Conservation (phyloP, 2,113 vertebrate species). For the Tursiops truncatus region DNA sequence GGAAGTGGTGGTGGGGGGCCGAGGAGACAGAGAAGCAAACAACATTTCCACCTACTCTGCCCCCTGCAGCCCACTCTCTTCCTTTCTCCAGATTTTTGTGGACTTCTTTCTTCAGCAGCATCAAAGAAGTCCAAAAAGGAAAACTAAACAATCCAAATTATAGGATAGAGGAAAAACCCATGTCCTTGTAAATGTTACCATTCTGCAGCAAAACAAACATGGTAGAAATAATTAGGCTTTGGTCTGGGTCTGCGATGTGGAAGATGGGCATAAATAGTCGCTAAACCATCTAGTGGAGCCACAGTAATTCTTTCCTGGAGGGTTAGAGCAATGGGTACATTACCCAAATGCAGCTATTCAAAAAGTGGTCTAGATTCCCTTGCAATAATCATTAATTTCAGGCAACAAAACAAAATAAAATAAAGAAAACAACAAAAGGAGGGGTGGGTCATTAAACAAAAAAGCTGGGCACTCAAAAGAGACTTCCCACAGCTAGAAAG, state of each 20-base stretch:
- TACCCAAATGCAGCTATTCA: neutral
- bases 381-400: constrained; percentile 6
- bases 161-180: constrained; percentile 59
- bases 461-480: neutral
- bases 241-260: constrained; percentile 58
- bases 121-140: constrained; percentile 75
- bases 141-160: constrained; percentile 78
- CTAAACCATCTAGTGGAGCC: neutral
- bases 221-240: constrained; percentile 49
- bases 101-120: constrained; percentile 61
- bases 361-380: neutral
- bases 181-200: constrained; percentile 70
- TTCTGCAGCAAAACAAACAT: constrained; percentile 59
- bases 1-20: neutral
- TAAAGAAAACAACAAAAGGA: neutral
- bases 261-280: constrained; percentile 62
- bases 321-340: neutral
- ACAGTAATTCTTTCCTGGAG: neutral
- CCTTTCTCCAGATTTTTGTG: constrained; percentile 60
- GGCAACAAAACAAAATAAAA: constrained; percentile 17
- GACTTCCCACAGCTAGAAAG: neutral
- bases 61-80: constrained; percentile 1
- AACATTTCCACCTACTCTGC: neutral
- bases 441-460: neutral
- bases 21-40: neutral